phyloP scores from a whole-genome alignment of 1,140 invertebrate genomes.

The Trichomalopsis sarcophagae region DNA sequence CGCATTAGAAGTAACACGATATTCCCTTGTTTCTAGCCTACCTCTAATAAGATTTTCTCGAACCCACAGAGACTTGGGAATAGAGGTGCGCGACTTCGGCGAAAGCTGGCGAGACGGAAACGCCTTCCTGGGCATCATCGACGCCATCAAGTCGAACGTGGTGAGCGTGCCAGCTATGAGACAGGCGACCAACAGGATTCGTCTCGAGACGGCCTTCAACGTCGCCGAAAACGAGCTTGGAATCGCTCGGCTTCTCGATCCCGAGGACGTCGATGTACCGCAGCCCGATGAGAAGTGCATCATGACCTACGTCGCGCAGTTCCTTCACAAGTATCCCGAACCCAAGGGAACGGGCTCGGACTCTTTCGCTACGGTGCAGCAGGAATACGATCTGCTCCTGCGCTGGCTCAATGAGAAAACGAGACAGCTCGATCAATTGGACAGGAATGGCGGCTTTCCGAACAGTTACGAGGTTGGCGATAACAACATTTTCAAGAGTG shows the following conservation, averaged over 20 bases:
- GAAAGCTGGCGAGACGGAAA: slow-evolving; percentile 97
- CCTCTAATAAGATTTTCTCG: background rate
- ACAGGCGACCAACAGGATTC: slow-evolving; percentile 84
- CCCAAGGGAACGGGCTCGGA: slow-evolving; percentile 82
- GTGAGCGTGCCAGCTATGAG: slow-evolving; percentile 90
- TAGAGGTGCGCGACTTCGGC: slow-evolving; percentile 96
- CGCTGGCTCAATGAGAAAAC: slow-evolving; percentile 88
- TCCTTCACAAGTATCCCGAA: slow-evolving; percentile 95
- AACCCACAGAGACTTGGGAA: slow-evolving; percentile 84
- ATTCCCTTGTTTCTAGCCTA: background rate
- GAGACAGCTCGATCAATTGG: slow-evolving; percentile 80
- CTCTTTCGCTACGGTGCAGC: slow-evolving; percentile 84
- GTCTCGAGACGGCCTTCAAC: slow-evolving; percentile 95
- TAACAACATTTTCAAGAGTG: background rate
- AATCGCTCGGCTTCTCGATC: slow-evolving; percentile 93
- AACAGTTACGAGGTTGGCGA: slow-evolving; percentile 71
- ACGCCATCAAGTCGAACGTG: slow-evolving; percentile 94
- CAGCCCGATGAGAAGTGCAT: slow-evolving; percentile 98
- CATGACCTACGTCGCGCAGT: slow-evolving; percentile 99
- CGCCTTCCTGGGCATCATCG: slow-evolving; percentile 96
- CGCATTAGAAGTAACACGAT: background rate
- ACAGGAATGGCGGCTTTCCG: slow-evolving; percentile 72
- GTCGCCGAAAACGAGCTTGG: slow-evolving; percentile 94
- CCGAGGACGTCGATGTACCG: slow-evolving; percentile 97
- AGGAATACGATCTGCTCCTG: slow-evolving; percentile 86